Base-by-base conservation (phyloP, 2,888 invertebrate species). In the Formica aserva region DNA sequence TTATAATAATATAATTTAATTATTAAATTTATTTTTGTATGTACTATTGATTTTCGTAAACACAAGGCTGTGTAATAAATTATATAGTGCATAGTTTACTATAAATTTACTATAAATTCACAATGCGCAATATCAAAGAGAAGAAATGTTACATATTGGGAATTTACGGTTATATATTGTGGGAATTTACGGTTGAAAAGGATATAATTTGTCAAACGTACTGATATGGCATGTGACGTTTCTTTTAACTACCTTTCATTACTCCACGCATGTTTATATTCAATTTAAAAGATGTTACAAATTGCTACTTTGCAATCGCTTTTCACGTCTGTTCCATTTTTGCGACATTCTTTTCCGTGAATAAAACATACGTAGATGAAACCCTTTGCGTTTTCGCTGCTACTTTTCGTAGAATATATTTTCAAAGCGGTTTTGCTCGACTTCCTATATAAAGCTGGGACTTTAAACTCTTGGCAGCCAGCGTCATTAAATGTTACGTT, bases 311-410 rank as follows among this genome's bases (percentile, higher is more conserved):
- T 4, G 60, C 71, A 71, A 60, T 18, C 57, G 9, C 29, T 57
- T 57, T 77, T 22, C 22, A n/a, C 57, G 32, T 71, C 26, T 45
- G 8, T 60, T 71, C 78, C 62, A 71, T 80, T 80, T 72, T 32
- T 26, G 35, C 9, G 72, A 80, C 72, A 62, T 80, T 80, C 45
- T 62, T 72, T 60, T 48, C 29, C 32, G 11, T 4, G 60, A 72
- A 35, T 35, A 57, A 72, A n/a, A n/a, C 15, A 62, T 60, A n/a
- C 11, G 48, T 18, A 48, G 48, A 48, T 29, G 41, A 60, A 60
- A 72, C 45, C 13, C 72, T 80, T 72, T 78, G 72, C 71, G 78
- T 78, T 80, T 72, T 8, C 60, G 29, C 15, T 29, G n/a, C n/a
- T 66, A 26, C 18, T 78, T 29, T 55, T 55, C 32, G 5, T 62